phyloP scores from a whole-genome alignment of 2,113 vertebrate species.

The Erythrolamprus reginae region DNA sequence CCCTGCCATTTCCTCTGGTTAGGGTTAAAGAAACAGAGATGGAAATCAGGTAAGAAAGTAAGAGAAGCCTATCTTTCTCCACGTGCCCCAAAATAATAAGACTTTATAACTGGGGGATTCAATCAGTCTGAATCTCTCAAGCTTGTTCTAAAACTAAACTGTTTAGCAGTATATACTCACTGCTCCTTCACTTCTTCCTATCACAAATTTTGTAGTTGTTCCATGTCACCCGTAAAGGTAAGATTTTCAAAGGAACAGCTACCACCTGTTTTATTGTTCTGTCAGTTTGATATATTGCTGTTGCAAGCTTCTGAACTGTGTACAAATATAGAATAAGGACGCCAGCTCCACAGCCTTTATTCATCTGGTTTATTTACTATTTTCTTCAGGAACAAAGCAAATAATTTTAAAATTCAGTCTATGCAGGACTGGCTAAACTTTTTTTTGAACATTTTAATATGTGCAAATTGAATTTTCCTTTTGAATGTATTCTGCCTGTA shows the following conservation, averaged over 20 bases:
- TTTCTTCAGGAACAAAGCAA: neutral
- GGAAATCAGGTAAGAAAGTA: too few species aligned
- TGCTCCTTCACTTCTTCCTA: neutral
- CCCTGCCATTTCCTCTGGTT: too few species aligned
- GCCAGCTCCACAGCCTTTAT: neutral
- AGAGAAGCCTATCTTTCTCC: too few species aligned
- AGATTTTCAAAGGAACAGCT: neutral
- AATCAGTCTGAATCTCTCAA: too few species aligned
- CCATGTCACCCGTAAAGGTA: neutral
- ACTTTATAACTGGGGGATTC: too few species aligned
- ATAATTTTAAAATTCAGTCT: neutral
- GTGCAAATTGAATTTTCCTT: neutral
- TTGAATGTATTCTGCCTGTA: neutral
- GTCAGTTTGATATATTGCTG: neutral
- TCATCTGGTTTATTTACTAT: neutral
- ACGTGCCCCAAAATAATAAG: too few species aligned
- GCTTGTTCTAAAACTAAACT: too few species aligned
- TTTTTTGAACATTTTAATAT: neutral
- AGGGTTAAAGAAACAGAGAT: too few species aligned
- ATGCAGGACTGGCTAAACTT: conserved; percentile 5
- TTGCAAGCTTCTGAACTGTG: neutral
- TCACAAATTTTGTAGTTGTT: neutral
- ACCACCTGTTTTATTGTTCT: neutral
- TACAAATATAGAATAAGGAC: neutral
- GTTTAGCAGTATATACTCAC: too few species aligned